Base-by-base conservation (phyloP, 2,113 vertebrate genomes). In the Gallinago media region DNA sequence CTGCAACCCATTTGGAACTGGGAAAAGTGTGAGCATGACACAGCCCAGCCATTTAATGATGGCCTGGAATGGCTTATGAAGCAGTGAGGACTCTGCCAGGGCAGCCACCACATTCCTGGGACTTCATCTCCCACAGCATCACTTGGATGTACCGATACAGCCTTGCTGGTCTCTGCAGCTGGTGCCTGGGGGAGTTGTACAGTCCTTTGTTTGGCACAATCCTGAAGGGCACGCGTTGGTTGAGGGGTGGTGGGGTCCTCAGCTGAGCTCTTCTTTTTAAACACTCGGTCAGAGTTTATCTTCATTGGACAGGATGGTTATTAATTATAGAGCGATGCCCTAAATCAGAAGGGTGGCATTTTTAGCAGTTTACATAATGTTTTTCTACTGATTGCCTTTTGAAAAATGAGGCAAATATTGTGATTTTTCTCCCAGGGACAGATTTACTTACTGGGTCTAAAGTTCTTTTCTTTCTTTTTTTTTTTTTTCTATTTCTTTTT, bases 121-220 rank as follows among this genome's bases (percentile, higher is more conserved):
- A 25, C 44, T n/a, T 83, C 34, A 22, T 31, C 42, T 67, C 34
- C 63, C 29, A 1, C 0, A 47, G 42, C 49, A 52, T 56, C 55
- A 5, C 29, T 32, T 25, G 25, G 16, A 40, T 34, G 19, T 5
- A 15, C 32, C 13, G 32, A 12, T 9, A 23, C 47, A 44, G 50
- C 9, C 79, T 20, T 68, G 22, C 70, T 8, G 2, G 36, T 20
- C 26, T 32, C 54, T 50, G 52, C 61, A 67, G 49, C 42, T 36
- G 49, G 49, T 27, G 81, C 14, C 63, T 26, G 3, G n/a, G 22
- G 34, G 38, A 34, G 63, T 2, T 32, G 36, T 29, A 14, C 1
- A 0, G 4, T 3, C 0, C 4, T 54, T 29, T 20, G 29, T 36
- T 6, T 66, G 77, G 40, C 46, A 7, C 52, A 10, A 1, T 22